Base-by-base conservation (phyloP, 53 echinoderm and acorn worm genomes). In the Antedon mediterranea region DNA sequence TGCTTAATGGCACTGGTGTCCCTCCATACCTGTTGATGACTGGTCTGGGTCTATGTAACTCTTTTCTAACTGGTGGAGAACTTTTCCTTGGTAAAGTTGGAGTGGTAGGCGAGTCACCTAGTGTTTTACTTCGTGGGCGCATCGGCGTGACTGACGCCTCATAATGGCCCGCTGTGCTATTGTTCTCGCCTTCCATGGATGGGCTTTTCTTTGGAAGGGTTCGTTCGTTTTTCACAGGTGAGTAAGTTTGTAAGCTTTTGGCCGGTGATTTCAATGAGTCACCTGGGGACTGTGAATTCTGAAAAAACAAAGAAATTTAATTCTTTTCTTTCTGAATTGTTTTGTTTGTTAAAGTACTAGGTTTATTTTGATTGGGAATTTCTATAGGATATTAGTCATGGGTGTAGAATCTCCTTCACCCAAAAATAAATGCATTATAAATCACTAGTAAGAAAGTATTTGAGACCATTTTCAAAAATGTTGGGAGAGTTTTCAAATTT, bases 121-220 rank as follows among this genome's bases (percentile, higher is more conserved):
- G 77, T 1, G 90, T 90, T 32, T 81, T 87, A 72, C 90, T 90
- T 72, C 90, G 85, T 31, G 84, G 87, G 32, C 90, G 82, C 37
- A 79, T 83, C 26, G 30, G 15, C 57, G 57, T 57, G 28, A 79
- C 74, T 13, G 82, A 78, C 74, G 30, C 26, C 74, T 84, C 84
- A 30, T 78, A 73, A 26, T 72, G 41, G 43, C 78, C 82, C 34
- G 42, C 78, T 34, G 74, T 78, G 32, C 84, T 57, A 57, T 57
- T 57, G 57, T 57, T 57, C 20, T 57, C 23, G 57, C 23, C 23
- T 57, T 57, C 57, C 57, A 57, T 57, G 23, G 57, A 57, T 57
- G 57, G 57, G 57, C 57, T 57, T 57, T 57, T 57, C 57, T 57
- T 57, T 20, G 57, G 2, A 2, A 23, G 11, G 18, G 15, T 57